A percentile compares a stretch with the other conserved stretches of the same genome.
Conservation (phyloP, 1,140 invertebrate genomes). For the Neodiprion lecontei region DNA sequence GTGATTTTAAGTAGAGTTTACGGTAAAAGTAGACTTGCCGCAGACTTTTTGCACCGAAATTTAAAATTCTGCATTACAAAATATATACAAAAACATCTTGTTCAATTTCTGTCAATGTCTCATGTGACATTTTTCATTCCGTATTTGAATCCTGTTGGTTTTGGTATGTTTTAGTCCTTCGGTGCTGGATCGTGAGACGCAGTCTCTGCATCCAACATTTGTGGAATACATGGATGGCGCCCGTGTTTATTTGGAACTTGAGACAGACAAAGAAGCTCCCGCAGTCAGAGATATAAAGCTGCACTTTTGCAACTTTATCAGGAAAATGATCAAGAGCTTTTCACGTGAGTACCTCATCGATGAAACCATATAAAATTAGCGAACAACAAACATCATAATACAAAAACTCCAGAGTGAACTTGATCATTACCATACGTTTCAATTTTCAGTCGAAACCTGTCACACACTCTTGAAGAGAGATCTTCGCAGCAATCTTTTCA, state of each 20-base stretch:
- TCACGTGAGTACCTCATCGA: constrained; percentile 70
- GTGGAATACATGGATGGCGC: constrained; percentile 96
- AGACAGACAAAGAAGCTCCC: constrained; percentile 86
- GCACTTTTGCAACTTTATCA: constrained; percentile 93
- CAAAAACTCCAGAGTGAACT: not conserved
- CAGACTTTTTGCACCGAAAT: no score
- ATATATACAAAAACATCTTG: no score
- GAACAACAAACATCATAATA: constrained; percentile 1
- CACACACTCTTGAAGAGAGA: constrained; percentile 86
- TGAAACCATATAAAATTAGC: not conserved
- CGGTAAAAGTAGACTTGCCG: no score
- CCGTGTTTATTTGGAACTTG: constrained; percentile 87
- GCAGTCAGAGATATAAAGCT: constrained; percentile 84
- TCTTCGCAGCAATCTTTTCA: constrained; percentile 85
- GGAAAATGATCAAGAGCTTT: constrained; percentile 93
- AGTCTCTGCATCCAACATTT: constrained; percentile 84
- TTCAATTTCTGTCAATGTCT: no score
- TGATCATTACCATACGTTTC: constrained; percentile 22
- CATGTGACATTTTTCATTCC: not conserved
- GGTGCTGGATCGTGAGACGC: constrained; percentile 83
- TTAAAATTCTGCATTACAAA: no score
- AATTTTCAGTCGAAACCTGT: constrained; percentile 82
- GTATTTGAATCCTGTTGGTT: constrained; percentile 17
- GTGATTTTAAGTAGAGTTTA: no score
- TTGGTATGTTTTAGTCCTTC: constrained; percentile 68